These are phyloP conservation scores for Trididemnum clinides DNA, from an alignment of 23 tunicate species.

Conservation along the genomic window DNA sequence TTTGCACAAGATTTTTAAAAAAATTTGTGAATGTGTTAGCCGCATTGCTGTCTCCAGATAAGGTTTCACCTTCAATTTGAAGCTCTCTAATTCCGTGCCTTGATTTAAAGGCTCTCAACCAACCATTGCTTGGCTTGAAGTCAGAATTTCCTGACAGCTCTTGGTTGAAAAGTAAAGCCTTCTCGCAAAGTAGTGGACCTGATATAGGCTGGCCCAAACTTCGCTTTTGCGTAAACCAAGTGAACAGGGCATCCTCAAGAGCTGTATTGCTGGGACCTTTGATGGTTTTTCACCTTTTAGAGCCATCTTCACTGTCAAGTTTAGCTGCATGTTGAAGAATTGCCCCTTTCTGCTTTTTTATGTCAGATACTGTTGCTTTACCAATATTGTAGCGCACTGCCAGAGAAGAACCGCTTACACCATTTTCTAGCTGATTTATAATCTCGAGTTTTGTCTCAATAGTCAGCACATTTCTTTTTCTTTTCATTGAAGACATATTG, in stretches of 20 bases:
- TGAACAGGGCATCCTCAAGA: slow-evolving; percentile 36
- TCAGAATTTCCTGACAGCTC: slow-evolving; percentile 36
- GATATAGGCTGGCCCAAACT: slow-evolving; percentile 39
- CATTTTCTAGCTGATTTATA: slow-evolving; percentile 29
- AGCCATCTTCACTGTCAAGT: slow-evolving; percentile 33
- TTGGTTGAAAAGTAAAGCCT: slow-evolving; percentile 32
- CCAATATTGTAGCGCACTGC: slow-evolving; percentile 29
- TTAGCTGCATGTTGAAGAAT: slow-evolving; percentile 37
- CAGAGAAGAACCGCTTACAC: slow-evolving; percentile 20
- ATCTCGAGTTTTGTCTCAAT: slow-evolving; percentile 34
- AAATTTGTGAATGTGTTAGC: slow-evolving; percentile 13
- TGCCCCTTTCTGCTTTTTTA: slow-evolving; percentile 35
- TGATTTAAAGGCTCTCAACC: slow-evolving; percentile 31
- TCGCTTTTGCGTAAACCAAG: slow-evolving; percentile 35
- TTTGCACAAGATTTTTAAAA: slow-evolving; percentile 16
- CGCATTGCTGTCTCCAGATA: slow-evolving; percentile 35
- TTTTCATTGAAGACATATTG: no score
- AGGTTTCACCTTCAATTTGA: slow-evolving; percentile 29
- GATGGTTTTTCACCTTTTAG: slow-evolving; percentile 29
- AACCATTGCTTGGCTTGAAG: slow-evolving; percentile 23
- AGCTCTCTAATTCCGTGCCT: slow-evolving; percentile 28
- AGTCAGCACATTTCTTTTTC: slow-evolving; percentile 21
- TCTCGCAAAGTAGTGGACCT: slow-evolving; percentile 37
- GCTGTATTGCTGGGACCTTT: slow-evolving; percentile 35
- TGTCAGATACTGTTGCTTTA: slow-evolving; percentile 32